Evolutionary conservation across 2,797 vertebrate species (phyloP), one percentile per base, ranked within the genome.

Genomic region (Syncerus caffer): DNA sequence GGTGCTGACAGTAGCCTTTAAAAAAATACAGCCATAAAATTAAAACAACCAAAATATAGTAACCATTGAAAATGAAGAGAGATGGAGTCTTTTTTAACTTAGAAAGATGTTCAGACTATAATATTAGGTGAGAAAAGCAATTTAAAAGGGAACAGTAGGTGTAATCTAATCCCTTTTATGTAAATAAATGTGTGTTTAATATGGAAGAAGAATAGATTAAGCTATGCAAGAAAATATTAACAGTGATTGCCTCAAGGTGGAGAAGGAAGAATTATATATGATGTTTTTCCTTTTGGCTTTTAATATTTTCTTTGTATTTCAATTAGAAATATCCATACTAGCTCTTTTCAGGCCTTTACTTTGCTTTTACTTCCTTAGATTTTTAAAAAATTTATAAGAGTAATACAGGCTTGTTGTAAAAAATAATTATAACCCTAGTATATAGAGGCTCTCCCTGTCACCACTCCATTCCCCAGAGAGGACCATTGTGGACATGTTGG

Each of bases 271-370:
- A 47, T 84, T 76, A 71, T 25, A 62, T 10, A 2, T 50, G 11
- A 45, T 2, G 17, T 55, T 71, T 87, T 82, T 82, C 71, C 11
- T 51, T 84, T 84, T 90, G 45, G 21, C 3, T 93, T 85, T 91
- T 90, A 42, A 47, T 85, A 57, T 21, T 89, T 85, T 82, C 38
- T 89, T 93, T 94, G 90, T 23, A 90, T 89, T 91, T 94, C 89
- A 89, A 55, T 67, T 71, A 89, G 58, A 96, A 96, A 91, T 94
- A 88, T 74, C 7, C 29, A 16, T n/a, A 53, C 62, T 84, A 84
- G 10, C 42, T 74, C 25, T 96, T 89, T 29, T 67, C 11, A 85
- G 71, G 88, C 21, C 19, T 91, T 95, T 91, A 93, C 78, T 87
- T 79, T 64, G 27, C 53, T 93, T 96, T 91, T 89, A 53, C 29